phyloP scores from a whole-genome alignment of 2,113 vertebrate species.

The Petaurus breviceps region DNA sequence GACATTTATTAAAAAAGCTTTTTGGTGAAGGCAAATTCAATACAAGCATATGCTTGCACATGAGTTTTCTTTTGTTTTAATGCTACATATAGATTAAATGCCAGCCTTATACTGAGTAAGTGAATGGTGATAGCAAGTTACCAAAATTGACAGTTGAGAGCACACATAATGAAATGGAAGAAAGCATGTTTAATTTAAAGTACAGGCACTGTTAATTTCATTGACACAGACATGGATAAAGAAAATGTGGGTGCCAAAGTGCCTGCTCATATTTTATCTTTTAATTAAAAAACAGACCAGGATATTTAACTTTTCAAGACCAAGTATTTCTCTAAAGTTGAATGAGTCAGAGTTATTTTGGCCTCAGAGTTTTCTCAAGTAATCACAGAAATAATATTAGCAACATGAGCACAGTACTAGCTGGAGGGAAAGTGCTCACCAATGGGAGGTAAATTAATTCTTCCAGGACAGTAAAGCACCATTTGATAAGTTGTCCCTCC shows the following conservation, averaged over 20 bases:
- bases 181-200: slow-evolving; percentile 47
- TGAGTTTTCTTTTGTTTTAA: slow-evolving; percentile 46
- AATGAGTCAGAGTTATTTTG: slow-evolving; percentile 36
- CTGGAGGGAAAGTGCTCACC: slow-evolving; percentile 16
- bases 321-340: slow-evolving; percentile 36
- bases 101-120: slow-evolving; percentile 30
- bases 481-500: background rate
- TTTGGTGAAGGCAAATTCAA: slow-evolving; percentile 41
- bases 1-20: slow-evolving; percentile 33
- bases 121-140: background rate
- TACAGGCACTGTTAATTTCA: slow-evolving; percentile 29
- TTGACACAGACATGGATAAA: slow-evolving; percentile 39
- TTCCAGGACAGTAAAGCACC: background rate
- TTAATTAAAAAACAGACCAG: slow-evolving; percentile 44
- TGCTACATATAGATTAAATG: slow-evolving; percentile 14
- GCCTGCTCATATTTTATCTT: slow-evolving; percentile 16
- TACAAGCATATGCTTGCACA: background rate
- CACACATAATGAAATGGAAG: slow-evolving; percentile 26
- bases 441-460: background rate
- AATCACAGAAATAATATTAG: slow-evolving; percentile 16
- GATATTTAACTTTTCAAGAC: slow-evolving; percentile 22
- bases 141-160: slow-evolving; percentile 39
- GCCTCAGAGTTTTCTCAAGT: slow-evolving; percentile 17
- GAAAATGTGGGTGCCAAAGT: slow-evolving; percentile 21
- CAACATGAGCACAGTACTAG: background rate